Evolutionary conservation across 2,888 invertebrate genomes (phyloP), one percentile per base, ranked within the genome.

Genomic region (Hypsopygia costalis): DNA sequence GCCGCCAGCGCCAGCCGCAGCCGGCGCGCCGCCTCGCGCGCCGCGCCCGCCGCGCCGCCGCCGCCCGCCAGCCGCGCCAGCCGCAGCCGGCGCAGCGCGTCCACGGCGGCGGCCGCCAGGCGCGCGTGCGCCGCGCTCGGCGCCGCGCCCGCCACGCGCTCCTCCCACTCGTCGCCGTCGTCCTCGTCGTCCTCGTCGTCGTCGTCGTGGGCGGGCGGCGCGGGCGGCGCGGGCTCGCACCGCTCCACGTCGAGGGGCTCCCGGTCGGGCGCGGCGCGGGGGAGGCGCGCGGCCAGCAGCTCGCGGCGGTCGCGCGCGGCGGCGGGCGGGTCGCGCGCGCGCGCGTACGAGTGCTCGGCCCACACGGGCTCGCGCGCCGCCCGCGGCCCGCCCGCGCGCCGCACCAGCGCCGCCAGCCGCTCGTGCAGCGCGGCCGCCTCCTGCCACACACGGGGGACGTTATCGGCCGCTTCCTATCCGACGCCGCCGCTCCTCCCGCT

Each of bases 331-430:
- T 47, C 34, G 22, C 40, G 45, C 40, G 39, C 45, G 42, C 41
- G 45, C 43, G 47, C 52, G 34, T 46, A 46, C 47, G 52, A 49
- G 34, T 49, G 51, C 45, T 34, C 46, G 34, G 33, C 43, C 44
- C 51, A 53, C 49, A 59, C 47, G 34, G 21, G 36, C 31, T 28
- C 31, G 25, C 34, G 59, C 58, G 55, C 58, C 50, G 68, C 55
- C 64, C 10, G 55, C 50, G 30, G 7, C 9, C 55, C 47, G 35
- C 55, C 59, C 25, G 75, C 59, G 10, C 70, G 63, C 39, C 71
- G 73, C 41, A 78, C 80, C 50, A 74, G 77, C 6, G 73, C 73
- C 29, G 81, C 81, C 20, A 82, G 74, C n/a, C 68, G 71, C 46
- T 80, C 80, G 49, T 81, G 83, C 50, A 74, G 55, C 3, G 63